Conservation (phyloP, 2,888 invertebrate species). For the Rhorus exstirpatorius region DNA sequence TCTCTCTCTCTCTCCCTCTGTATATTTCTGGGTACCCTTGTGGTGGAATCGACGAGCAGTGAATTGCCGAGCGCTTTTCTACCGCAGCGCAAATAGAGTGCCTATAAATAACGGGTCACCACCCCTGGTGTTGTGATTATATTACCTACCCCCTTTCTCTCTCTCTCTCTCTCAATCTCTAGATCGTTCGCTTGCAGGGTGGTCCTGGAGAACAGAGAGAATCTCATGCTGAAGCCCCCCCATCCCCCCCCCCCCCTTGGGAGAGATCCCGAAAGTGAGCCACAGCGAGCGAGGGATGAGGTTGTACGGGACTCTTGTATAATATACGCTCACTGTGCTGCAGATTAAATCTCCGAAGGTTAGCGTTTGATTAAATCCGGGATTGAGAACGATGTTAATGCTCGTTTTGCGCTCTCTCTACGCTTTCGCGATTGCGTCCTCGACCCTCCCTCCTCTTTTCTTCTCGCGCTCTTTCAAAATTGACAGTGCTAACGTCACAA, state of each 20-base stretch:
- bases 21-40: too few species aligned
- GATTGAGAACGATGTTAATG: conserved; percentile 85
- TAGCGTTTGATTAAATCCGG: conserved; percentile 86
- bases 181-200: conserved; percentile 29
- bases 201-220: conserved; percentile 63
- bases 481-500: conserved; percentile 50
- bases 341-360: conserved; percentile 86
- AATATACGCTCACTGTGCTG: conserved; percentile 74
- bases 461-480: conserved; percentile 28
- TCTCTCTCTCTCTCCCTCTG: background rate
- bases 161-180: conserved; percentile 11
- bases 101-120: conserved; percentile 85
- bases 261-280: conserved; percentile 59
- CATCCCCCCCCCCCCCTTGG: conserved; percentile 11
- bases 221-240: conserved; percentile 40
- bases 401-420: conserved; percentile 71
- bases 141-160: conserved; percentile 79
- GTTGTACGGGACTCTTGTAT: conserved; percentile 67
- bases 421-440: conserved; percentile 77
- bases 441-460: conserved; percentile 50
- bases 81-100: conserved; percentile 79
- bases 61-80: conserved; percentile 65
- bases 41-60: conserved; percentile 63
- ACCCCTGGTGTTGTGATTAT: conserved; percentile 85
- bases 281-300: conserved; percentile 68